phyloP scores from a whole-genome alignment of 2,113 vertebrate species.

The Corythornis madagascariensis region DNA sequence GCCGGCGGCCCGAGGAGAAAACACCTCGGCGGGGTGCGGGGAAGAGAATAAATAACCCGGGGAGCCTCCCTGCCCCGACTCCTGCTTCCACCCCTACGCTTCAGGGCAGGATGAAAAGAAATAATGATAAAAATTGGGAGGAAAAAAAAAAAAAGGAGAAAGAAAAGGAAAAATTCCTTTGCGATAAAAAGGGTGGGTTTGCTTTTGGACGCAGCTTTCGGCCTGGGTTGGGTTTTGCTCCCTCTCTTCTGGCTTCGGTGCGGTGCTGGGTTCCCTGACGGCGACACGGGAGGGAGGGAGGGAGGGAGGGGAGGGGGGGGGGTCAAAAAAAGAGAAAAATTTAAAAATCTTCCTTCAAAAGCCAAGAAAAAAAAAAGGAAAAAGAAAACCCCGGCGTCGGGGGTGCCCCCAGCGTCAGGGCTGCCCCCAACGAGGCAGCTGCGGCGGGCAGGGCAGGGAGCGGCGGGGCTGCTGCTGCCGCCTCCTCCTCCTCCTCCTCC shows the following conservation, averaged over 20 bases:
- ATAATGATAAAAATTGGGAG: neutral
- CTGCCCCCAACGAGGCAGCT: neutral
- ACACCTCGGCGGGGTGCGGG: neutral
- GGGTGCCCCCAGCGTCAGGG: neutral
- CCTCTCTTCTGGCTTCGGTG: conserved; percentile 50
- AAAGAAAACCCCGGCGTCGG: neutral
- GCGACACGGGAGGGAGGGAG: neutral
- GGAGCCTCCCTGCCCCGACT: conserved; percentile 10
- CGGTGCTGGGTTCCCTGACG: conserved; percentile 46
- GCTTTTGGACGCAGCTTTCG: conserved; percentile 16
- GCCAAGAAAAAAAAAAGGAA: neutral
- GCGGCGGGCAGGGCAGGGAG: neutral
- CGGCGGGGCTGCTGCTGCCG: neutral
- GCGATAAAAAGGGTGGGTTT: neutral
- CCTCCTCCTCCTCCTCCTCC: no score
- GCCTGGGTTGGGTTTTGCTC: conserved; percentile 37
- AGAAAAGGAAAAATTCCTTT: neutral
- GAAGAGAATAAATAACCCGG: conserved; percentile 11
- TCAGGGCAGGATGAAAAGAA: neutral
- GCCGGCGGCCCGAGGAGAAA: conserved; percentile 1
- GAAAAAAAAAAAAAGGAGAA: neutral
- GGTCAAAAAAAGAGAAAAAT: no score
- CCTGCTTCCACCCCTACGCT: neutral
- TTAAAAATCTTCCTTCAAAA: no score
- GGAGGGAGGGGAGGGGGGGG: neutral